These are phyloP conservation scores for Sebastes steindachneri DNA, from an alignment of 2,797 vertebrate species.

Conservation along the genomic window DNA sequence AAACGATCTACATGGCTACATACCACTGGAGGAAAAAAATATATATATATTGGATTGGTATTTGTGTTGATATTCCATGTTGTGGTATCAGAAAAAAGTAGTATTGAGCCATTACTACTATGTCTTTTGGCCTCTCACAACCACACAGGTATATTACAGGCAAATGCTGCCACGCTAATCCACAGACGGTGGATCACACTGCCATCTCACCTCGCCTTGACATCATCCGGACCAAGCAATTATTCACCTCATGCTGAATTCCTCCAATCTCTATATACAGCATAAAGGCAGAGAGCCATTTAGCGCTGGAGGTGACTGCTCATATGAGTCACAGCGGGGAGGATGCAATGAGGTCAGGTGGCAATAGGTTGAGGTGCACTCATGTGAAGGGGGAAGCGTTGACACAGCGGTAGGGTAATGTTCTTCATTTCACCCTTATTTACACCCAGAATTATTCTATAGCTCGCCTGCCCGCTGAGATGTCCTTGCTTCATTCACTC, in stretches of 20 bases:
- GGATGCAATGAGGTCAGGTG: constrained; percentile 35
- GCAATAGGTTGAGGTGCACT: constrained; percentile 32
- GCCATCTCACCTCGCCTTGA: constrained; percentile 48
- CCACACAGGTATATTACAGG: constrained; percentile 7
- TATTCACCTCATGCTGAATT: constrained; percentile 51
- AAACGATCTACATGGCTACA: no score
- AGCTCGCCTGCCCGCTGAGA: constrained; percentile 26
- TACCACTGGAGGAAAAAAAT: no score
- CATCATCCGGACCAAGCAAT: constrained; percentile 27
- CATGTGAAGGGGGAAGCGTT: constrained; percentile 27
- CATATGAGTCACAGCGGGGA: neutral
- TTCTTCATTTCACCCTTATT: constrained; percentile 71
- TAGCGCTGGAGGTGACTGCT: constrained; percentile 15
- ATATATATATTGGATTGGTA: neutral
- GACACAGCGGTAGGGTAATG: constrained; percentile 65
- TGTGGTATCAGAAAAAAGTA: neutral
- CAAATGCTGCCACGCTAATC: constrained; percentile 24
- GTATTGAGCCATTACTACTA: neutral
- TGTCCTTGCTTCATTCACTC: constrained; percentile 55
- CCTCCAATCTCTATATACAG: constrained; percentile 11
- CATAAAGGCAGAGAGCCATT: constrained; percentile 33
- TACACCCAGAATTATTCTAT: constrained; percentile 51
- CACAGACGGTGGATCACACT: neutral
- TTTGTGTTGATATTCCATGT: neutral
- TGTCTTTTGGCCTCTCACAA: neutral